These are phyloP conservation scores for Ceraclea dissimilis DNA, from an alignment of 2,888 invertebrate genomes.

Conservation along the genomic window DNA sequence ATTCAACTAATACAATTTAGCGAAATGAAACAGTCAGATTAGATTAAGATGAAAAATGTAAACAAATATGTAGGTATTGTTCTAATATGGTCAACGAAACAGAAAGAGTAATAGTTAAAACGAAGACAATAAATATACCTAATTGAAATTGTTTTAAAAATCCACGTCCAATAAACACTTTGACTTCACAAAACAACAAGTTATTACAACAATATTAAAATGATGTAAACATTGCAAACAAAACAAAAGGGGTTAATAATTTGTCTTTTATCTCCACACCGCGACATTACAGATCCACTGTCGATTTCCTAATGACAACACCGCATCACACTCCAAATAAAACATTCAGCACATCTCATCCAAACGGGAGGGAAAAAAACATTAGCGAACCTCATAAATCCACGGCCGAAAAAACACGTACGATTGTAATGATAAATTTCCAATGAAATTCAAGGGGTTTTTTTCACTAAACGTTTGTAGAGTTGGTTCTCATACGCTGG, in stretches of 20 bases:
- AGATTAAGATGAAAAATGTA: too few species aligned
- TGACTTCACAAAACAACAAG: too few species aligned
- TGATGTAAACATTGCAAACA: too few species aligned
- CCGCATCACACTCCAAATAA: not conserved
- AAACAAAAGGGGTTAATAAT: not conserved
- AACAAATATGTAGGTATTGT: too few species aligned
- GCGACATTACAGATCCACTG: not conserved
- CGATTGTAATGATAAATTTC: not conserved
- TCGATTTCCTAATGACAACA: constrained; percentile 14
- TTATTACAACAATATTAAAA: too few species aligned
- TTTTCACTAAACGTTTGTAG: not conserved
- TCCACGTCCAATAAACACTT: too few species aligned
- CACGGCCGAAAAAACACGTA: not conserved
- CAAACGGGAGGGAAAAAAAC: not conserved
- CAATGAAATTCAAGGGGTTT: not conserved
- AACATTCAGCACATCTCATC: constrained; percentile 1
- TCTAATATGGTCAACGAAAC: too few species aligned
- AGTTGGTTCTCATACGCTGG: constrained; percentile 5
- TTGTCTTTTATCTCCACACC: not conserved
- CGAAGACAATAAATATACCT: too few species aligned
- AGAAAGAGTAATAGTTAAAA: too few species aligned
- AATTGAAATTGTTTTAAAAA: too few species aligned
- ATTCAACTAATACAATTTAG: too few species aligned
- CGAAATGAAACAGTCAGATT: too few species aligned
- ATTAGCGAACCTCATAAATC: not conserved